A percentile compares a stretch with the other conserved stretches of the same genome.
Evolutionary conservation across 2,888 invertebrate genomes (phyloP).

Genomic region (Sinotaia quadrata): DNA sequence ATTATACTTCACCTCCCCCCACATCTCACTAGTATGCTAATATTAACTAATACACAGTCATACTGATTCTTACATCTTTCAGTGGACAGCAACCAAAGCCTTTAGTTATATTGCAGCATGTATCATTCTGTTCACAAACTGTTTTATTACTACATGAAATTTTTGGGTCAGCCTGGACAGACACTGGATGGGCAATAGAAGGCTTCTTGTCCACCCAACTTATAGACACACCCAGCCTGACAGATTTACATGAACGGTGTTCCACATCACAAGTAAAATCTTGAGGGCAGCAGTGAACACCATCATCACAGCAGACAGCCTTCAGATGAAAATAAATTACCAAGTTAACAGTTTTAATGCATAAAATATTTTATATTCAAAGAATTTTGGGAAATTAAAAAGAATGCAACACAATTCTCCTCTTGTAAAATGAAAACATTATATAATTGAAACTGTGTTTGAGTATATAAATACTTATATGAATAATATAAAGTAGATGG

Average conservation of each 20-base stretch:
- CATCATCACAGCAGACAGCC: constrained; percentile 36
- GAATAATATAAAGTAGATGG: too few relatives aligned
- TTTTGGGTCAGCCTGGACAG: constrained; percentile 28
- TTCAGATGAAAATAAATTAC: neutral
- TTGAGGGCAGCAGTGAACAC: constrained; percentile 65
- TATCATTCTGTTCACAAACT: constrained; percentile 46
- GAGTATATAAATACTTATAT: too few relatives aligned
- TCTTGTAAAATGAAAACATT: too few relatives aligned
- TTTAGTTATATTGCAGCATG: constrained; percentile 35
- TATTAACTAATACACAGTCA: too few relatives aligned
- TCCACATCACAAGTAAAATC: constrained; percentile 54
- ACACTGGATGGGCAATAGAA: constrained; percentile 1
- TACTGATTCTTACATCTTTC: constrained; percentile 32
- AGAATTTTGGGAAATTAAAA: too few relatives aligned
- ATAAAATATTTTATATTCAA: too few relatives aligned
- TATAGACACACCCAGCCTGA: constrained; percentile 23
- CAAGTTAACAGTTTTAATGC: too few relatives aligned
- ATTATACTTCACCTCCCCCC: too few relatives aligned
- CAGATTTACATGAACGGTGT: constrained; percentile 42
- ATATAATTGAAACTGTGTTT: too few relatives aligned
- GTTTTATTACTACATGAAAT: constrained; percentile 44
- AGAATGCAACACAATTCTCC: too few relatives aligned
- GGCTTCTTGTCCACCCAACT: constrained; percentile 38
- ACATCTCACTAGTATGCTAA: too few relatives aligned
- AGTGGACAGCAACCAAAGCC: constrained; percentile 46